Percentiles rank a stretch among this genome's conserved stretches.
Evolutionary conservation across 2,888 invertebrate species (phyloP).

Genomic region (Vanessa cardui): DNA sequence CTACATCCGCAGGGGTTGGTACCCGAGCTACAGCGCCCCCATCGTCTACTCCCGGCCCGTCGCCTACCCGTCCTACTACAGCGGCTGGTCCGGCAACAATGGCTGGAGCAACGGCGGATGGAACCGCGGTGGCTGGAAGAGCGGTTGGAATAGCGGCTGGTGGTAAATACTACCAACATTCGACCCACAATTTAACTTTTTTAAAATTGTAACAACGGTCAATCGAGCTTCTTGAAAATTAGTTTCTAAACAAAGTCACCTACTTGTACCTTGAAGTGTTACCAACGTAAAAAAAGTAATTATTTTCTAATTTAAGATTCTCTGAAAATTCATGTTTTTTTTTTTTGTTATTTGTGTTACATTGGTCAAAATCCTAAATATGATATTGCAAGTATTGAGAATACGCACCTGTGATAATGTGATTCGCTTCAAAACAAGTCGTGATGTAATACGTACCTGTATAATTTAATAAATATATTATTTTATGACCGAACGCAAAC

Average conservation of each 20-base stretch:
- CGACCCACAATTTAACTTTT: too few relatives aligned
- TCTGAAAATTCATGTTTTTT: neutral
- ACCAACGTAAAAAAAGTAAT: neutral
- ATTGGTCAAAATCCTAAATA: neutral
- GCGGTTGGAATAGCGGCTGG: slow-evolving; percentile 37
- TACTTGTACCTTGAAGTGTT: slow-evolving; percentile 6
- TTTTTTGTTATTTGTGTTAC: neutral
- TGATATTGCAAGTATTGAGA: neutral
- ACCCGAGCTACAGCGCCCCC: slow-evolving; percentile 37
- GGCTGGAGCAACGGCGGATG: slow-evolving; percentile 44
- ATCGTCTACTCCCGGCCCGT: slow-evolving; percentile 42
- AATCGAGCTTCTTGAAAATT: neutral
- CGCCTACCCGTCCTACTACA: slow-evolving; percentile 22
- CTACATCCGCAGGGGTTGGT: slow-evolving; percentile 45
- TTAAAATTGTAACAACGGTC: too few relatives aligned
- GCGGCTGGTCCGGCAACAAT: slow-evolving; percentile 46
- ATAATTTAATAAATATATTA: slow-evolving; percentile 16
- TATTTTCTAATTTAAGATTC: neutral
- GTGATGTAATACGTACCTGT: slow-evolving; percentile 6
- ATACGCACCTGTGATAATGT: slow-evolving; percentile 22
- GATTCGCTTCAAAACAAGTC: slow-evolving; percentile 1
- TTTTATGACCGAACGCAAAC: slow-evolving; percentile 2
- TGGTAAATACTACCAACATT: slow-evolving; percentile 15
- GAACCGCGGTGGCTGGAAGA: slow-evolving; percentile 21
- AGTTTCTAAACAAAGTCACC: slow-evolving; percentile 1